Evolutionary conservation across 2,113 vertebrate genomes (phyloP).

Genomic region (Pangasianodon gigas): DNA sequence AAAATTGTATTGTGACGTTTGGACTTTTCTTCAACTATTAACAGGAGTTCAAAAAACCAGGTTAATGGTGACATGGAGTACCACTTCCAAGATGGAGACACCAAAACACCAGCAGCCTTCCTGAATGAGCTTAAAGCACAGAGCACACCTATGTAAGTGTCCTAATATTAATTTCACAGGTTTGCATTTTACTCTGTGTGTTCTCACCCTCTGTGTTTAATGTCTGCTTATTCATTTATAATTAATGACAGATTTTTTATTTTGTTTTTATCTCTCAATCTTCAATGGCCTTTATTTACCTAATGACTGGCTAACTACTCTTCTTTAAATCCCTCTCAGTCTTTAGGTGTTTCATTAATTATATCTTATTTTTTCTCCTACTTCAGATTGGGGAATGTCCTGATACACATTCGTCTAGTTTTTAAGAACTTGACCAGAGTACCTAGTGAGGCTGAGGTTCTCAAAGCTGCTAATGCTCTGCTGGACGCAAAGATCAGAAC

Average conservation of each 20-base stretch:
- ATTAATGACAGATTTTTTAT: background rate
- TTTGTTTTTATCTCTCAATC: background rate
- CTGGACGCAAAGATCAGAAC: background rate
- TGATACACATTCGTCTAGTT: slow-evolving; percentile 8
- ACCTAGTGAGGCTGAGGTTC: slow-evolving; percentile 6
- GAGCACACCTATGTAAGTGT: background rate
- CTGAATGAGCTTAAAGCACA: background rate
- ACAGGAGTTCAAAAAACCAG: background rate
- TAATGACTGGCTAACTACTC: background rate
- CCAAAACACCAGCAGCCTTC: background rate
- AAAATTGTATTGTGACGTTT: background rate
- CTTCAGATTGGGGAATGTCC: background rate
- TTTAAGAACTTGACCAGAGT: slow-evolving; percentile 3
- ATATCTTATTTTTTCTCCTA: background rate
- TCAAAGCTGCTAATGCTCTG: slow-evolving; percentile 9
- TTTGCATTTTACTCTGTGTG: background rate
- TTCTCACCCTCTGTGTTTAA: background rate
- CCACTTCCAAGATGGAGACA: background rate
- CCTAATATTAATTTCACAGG: background rate
- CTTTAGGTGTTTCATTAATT: background rate
- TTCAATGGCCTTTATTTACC: background rate
- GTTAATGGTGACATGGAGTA: slow-evolving; percentile 4
- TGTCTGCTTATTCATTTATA: background rate
- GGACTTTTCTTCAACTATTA: background rate
- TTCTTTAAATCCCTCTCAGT: background rate